These are phyloP conservation scores for Trachemys scripta DNA, from an alignment of 2,113 vertebrate genomes.

Conservation along the genomic window DNA sequence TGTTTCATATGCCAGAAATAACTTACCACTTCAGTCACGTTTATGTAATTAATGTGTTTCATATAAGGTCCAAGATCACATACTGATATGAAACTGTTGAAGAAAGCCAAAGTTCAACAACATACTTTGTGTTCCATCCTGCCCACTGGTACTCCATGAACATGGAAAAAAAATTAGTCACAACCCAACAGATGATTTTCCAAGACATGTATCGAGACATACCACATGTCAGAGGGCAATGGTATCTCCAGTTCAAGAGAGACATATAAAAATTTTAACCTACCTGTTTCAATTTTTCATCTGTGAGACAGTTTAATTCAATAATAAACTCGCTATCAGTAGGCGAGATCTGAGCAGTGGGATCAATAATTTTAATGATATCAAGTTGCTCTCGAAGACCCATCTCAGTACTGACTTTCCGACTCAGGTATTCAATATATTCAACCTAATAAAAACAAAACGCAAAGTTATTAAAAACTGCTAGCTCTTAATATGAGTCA, in stretches of 20 bases:
- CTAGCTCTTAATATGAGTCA: neutral
- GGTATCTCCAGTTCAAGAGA: no score
- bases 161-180: neutral
- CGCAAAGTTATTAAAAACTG: slow-evolving; percentile 24
- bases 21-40: neutral
- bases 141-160: neutral
- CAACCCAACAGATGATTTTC: accelerated
- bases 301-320: slow-evolving; percentile 97
- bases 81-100: neutral
- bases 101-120: neutral
- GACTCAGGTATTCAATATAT: slow-evolving; percentile 98
- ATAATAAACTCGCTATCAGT: slow-evolving; percentile 99
- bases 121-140: neutral
- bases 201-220: neutral
- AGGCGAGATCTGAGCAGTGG: slow-evolving; percentile 96
- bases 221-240: neutral
- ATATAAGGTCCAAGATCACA: neutral
- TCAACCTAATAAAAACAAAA: slow-evolving; percentile 88
- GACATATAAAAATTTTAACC: slow-evolving; percentile 29
- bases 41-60: neutral
- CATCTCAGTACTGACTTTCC: slow-evolving; percentile 99
- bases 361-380: slow-evolving; percentile 99
- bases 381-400: slow-evolving; percentile 98
- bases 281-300: slow-evolving; percentile 98
- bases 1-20: neutral